Conservation (phyloP, 1,140 invertebrate species). For the Aporrectodea caliginosa region DNA sequence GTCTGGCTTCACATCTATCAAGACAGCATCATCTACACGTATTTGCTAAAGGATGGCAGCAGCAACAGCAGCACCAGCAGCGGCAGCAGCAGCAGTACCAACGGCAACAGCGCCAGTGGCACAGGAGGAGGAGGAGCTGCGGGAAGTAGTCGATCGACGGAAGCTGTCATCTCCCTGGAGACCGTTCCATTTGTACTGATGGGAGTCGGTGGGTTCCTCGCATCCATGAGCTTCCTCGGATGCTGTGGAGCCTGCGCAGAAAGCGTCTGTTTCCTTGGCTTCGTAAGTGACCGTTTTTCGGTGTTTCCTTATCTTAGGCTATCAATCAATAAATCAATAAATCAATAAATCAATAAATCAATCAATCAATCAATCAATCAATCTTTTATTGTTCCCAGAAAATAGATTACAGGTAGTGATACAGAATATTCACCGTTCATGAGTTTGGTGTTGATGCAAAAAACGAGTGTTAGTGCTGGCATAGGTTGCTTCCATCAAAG, state of each 20-base stretch:
- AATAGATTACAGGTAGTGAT: no score
- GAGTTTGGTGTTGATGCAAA: no score
- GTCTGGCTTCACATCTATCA: slow-evolving; percentile 18
- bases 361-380: no score
- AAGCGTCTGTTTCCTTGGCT: slow-evolving; percentile 40
- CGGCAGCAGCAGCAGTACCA: no score
- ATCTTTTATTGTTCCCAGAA: no score
- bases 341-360: no score
- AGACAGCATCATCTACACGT: slow-evolving; percentile 7
- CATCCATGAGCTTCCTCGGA: slow-evolving; percentile 43
- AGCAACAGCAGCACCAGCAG: not conserved
- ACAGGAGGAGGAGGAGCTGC: not conserved
- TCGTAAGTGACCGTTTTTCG: slow-evolving; percentile 38
- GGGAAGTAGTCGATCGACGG: not conserved
- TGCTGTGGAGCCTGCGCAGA: slow-evolving; percentile 43
- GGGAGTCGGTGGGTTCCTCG: slow-evolving; percentile 37
- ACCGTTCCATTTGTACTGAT: slow-evolving; percentile 35
- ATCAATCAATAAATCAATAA: no score
- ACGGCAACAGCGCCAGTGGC: not conserved
- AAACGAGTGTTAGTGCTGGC: no score
- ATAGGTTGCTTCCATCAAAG: no score
- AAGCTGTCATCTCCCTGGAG: slow-evolving; percentile 8
- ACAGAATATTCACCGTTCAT: no score
- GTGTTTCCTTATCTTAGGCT: no score
- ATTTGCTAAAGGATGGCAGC: not conserved